Conservation (phyloP, 2,888 invertebrate species). For the Mythimna pallens region DNA sequence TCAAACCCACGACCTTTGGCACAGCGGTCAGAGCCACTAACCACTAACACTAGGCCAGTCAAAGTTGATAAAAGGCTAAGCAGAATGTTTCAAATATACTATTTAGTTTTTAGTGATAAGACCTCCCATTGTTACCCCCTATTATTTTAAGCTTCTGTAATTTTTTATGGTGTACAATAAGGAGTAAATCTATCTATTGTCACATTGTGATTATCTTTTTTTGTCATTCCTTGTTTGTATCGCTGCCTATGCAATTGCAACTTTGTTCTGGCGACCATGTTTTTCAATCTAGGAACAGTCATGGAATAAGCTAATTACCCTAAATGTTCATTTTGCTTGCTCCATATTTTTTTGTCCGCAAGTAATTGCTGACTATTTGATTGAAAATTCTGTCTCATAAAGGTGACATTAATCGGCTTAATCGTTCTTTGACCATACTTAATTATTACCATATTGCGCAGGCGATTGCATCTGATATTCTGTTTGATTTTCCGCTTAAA, state of each 20-base stretch:
- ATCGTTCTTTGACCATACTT: neutral
- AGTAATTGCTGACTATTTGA: neutral
- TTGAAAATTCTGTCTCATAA: neutral
- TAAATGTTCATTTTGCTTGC: neutral
- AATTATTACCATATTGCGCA: neutral
- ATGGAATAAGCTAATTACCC: neutral
- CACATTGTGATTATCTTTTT: neutral
- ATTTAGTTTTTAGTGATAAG: too few relatives aligned
- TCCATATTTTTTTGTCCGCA: neutral
- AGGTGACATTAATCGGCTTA: neutral
- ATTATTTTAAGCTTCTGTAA: too few relatives aligned
- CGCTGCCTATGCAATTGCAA: neutral
- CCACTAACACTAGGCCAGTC: too few relatives aligned
- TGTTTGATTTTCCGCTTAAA: neutral
- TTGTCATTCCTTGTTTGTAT: neutral
- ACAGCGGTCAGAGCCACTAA: too few relatives aligned
- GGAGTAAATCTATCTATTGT: too few relatives aligned
- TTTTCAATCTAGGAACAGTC: neutral
- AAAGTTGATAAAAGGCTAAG: too few relatives aligned
- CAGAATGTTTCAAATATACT: too few relatives aligned
- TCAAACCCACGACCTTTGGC: too few relatives aligned
- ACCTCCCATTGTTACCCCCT: too few relatives aligned
- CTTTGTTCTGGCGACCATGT: neutral
- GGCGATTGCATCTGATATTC: neutral
- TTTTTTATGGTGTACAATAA: too few relatives aligned